Conservation (phyloP, 2,888 invertebrate genomes). For the Sycophila texana region DNA sequence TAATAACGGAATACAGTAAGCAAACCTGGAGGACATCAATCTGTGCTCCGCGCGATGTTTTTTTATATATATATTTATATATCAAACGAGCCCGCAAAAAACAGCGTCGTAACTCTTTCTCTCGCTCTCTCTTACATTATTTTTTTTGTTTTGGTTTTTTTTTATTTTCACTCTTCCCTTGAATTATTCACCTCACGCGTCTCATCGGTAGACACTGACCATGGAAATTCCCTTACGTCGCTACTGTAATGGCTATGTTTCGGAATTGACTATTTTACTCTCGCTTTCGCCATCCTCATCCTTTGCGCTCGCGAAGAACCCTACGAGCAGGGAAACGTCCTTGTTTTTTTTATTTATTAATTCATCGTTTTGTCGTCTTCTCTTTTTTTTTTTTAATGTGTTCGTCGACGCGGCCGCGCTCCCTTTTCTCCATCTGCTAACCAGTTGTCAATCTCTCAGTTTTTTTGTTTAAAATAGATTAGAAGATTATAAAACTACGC, state of each 20-base stretch:
- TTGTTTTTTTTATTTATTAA: conserved; percentile 30
- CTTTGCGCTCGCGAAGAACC: conserved; percentile 5
- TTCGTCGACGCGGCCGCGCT: conserved; percentile 20
- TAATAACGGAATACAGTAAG: conserved; percentile 50
- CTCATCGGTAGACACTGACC: conserved; percentile 42
- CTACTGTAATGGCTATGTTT: conserved; percentile 55
- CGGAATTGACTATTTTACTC: conserved; percentile 54
- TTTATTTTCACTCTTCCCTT: background rate
- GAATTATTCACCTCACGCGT: conserved; percentile 7
- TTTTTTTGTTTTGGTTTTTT: background rate
- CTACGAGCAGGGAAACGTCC: conserved; percentile 32
- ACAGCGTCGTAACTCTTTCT: conserved; percentile 17
- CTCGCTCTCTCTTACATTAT: conserved; percentile 15
- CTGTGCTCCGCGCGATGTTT: conserved; percentile 32
- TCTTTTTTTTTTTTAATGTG: background rate
- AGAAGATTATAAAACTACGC: conserved; percentile 55
- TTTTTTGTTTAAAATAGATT: conserved; percentile 49
- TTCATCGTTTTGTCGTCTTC: background rate
- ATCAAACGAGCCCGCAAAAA: conserved; percentile 45
- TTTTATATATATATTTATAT: conserved; percentile 40
- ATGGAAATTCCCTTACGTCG: conserved; percentile 32
- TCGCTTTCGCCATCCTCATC: background rate
- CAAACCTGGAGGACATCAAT: conserved; percentile 29
- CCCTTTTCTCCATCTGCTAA: background rate
- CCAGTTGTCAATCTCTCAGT: conserved; percentile 1